A percentile compares a stretch with the other conserved stretches of the same genome.
Conservation (phyloP, 1,140 invertebrate species). For the Zaprionus inermis region DNA sequence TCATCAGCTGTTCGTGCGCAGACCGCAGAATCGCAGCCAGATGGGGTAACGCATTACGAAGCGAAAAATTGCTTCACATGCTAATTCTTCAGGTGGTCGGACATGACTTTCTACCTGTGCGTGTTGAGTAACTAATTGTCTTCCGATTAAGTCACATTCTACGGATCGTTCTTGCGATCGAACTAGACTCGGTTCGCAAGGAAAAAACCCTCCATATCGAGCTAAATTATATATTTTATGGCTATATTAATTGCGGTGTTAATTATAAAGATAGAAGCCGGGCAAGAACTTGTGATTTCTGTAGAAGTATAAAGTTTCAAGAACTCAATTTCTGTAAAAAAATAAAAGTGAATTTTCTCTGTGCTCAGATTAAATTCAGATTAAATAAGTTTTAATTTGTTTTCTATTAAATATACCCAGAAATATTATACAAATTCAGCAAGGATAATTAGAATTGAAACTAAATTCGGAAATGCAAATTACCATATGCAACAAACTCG, state of each 20-base stretch:
- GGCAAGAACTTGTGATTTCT: not conserved
- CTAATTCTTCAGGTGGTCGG: slow-evolving; percentile 41
- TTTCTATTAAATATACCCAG: too few relatives aligned
- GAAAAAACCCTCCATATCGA: not conserved
- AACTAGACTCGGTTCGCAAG: not conserved
- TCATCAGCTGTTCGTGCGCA: slow-evolving; percentile 53
- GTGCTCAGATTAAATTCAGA: too few relatives aligned
- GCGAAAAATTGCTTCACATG: slow-evolving; percentile 11
- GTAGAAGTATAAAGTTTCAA: too few relatives aligned
- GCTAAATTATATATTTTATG: slow-evolving; percentile 2
- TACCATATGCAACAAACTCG: not conserved
- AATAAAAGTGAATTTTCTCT: too few relatives aligned
- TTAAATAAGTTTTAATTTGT: too few relatives aligned
- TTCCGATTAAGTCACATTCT: not conserved
- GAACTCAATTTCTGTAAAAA: too few relatives aligned
- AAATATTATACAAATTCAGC: too few relatives aligned
- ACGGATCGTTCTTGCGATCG: not conserved
- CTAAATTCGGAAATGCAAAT: not conserved
- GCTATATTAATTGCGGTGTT: not conserved
- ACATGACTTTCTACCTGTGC: slow-evolving; percentile 19
- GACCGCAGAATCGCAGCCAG: slow-evolving; percentile 22
- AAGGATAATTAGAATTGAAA: not conserved
- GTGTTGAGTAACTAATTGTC: not conserved
- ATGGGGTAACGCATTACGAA: slow-evolving; percentile 19
- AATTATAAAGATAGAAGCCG: not conserved